Percentiles rank a stretch among this genome's conserved stretches.
phyloP scores from a whole-genome alignment of 2,113 vertebrate species.

The Zosterops pallidus region DNA sequence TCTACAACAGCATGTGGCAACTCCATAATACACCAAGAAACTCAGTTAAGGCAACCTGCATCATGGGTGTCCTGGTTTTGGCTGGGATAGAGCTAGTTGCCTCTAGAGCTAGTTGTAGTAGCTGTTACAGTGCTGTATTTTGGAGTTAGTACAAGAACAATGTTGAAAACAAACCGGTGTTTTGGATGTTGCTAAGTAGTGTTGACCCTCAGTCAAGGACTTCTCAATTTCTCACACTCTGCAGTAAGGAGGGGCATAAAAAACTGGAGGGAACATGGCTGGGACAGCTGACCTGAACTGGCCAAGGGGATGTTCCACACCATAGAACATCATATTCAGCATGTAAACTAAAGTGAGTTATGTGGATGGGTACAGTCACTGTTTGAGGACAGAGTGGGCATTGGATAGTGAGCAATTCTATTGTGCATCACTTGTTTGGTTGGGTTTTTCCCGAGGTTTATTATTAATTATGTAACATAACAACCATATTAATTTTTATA shows the following conservation, averaged over 20 bases:
- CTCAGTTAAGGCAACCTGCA: not conserved
- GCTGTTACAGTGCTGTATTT: not conserved
- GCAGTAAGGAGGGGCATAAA: not conserved
- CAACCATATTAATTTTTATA: not conserved
- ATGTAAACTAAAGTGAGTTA: not conserved
- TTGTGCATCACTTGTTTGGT: not conserved
- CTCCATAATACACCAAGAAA: not conserved
- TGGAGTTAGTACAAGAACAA: not conserved
- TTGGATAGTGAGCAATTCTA: not conserved
- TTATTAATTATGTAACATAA: not conserved
- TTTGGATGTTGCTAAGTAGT: not conserved
- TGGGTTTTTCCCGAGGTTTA: not conserved
- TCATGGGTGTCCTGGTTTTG: not conserved
- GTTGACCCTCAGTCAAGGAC: not conserved
- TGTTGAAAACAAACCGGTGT: rapidly evolving
- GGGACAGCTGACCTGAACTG: not conserved
- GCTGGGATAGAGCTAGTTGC: not conserved
- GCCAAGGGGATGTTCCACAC: not conserved
- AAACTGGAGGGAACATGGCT: not conserved
- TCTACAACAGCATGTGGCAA: not conserved
- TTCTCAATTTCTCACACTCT: not conserved
- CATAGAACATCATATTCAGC: not conserved
- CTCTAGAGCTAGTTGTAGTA: not conserved
- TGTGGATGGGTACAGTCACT: rapidly evolving
- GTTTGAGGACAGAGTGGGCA: not conserved